A percentile compares a stretch with the other conserved stretches of the same genome.
Conservation (phyloP, 30 jellyfish, hydroid and myxozoan species). For the Turritopsis rubra region DNA sequence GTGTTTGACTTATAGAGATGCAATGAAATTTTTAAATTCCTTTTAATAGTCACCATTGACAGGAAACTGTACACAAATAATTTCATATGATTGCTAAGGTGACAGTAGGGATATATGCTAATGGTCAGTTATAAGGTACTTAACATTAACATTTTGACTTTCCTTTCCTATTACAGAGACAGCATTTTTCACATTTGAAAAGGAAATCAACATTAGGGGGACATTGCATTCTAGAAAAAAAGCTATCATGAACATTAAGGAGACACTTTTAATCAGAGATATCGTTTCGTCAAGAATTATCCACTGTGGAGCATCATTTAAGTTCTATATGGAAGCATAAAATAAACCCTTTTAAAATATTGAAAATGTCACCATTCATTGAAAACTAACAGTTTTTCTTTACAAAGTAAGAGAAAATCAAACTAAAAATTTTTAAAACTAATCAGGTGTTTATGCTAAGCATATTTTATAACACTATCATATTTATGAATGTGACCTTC, state of each 20-base stretch:
- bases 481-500: neutral
- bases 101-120: neutral
- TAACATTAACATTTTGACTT: neutral
- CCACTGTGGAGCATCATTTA: neutral
- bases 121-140: neutral
- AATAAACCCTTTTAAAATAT: neutral
- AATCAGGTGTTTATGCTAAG: neutral
- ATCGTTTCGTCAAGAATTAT: neutral
- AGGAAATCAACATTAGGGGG: neutral
- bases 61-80: neutral
- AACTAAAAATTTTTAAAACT: neutral
- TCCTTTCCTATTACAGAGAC: neutral
- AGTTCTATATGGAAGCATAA: neutral
- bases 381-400: neutral
- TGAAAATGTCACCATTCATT: neutral
- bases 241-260: neutral
- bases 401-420: neutral
- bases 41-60: neutral
- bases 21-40: neutral
- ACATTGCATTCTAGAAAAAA: neutral
- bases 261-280: neutral
- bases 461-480: neutral
- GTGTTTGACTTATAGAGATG: no score
- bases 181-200: neutral
- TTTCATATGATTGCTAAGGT: neutral